phyloP scores from a whole-genome alignment of 2,113 vertebrate genomes.

The Pedetes capensis region DNA sequence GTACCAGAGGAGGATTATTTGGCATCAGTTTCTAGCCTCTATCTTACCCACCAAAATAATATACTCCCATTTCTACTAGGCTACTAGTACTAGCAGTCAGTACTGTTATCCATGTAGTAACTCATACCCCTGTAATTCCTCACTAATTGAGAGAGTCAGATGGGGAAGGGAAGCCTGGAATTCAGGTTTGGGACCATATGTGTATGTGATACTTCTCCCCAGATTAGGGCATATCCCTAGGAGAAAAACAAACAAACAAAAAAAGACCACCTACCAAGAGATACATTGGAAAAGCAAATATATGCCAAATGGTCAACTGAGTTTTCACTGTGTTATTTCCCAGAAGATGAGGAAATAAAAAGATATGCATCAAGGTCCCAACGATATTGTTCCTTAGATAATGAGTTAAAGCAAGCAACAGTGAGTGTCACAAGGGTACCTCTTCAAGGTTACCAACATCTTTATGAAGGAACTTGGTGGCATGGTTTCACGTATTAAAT shows the following conservation, averaged over 20 bases:
- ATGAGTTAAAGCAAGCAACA: not conserved
- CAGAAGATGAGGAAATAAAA: not conserved
- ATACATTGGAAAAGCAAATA: not conserved
- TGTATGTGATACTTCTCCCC: not conserved
- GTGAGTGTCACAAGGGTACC: not conserved
- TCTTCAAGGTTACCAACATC: not conserved
- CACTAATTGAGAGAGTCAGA: not conserved
- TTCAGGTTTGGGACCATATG: not conserved
- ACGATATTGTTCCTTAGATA: not conserved
- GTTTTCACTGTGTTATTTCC: not conserved
- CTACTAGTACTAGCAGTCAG: not conserved
- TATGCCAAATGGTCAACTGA: not conserved
- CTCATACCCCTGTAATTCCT: not conserved
- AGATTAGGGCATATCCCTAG: not conserved
- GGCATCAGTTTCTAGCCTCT: not conserved
- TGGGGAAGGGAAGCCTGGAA: not conserved
- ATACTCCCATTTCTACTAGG: not conserved
- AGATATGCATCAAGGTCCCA: not conserved
- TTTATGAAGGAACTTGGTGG: constrained; percentile 46
- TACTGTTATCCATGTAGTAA: not conserved
- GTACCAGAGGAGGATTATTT: not conserved
- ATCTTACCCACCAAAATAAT: not conserved
- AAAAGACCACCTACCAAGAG: not conserved
- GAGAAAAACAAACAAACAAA: not conserved
- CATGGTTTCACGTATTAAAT: constrained; percentile 32